Base-by-base conservation (phyloP, 2,888 invertebrate species). In the Ochropleura leucogaster region DNA sequence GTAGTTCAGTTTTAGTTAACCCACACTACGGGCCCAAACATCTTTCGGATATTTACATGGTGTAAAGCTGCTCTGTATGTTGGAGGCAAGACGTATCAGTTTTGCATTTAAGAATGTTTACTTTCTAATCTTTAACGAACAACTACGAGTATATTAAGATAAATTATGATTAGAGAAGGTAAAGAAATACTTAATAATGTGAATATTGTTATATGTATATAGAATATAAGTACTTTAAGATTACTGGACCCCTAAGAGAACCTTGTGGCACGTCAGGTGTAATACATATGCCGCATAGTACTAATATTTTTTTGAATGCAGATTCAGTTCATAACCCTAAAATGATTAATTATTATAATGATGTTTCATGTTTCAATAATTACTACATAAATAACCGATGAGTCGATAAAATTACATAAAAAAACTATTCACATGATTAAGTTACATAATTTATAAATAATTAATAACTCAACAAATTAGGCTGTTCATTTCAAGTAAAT, bases 401-500 rank as follows among this genome's bases (percentile, higher is more conserved):
- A 51, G 18, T 40, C 7, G 30, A 51, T 77, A 59, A 20, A 59
- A 46, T 46, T 9, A 65, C 16, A 6, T 49, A 42, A 62, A 20
- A 40, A 44, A 57, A 72, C 1, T 0, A 12, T 53, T 62, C 20
- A 40, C 18, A 47, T 20, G 14, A 73, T 73, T 62, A 74, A 42
- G 9, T 53, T 53, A 53, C n/a, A 10, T 42, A 16, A 62, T 51
- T 30, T 51, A 14, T 65, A 30, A 49, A 10, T 42, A 16, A 30
- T n/a, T 16, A 42, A 51, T 46, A 62, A 42, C 46, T 51, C 16
- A 62, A 55, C 18, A 77, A 70, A 77, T 69, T 46, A 64, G 14
- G 44, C 57, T 40, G 44, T 67, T 63, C 10, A 60, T 80, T 55
- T 74, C 40, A 62, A 80, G 53, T 80, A 53, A 30, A 80, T 65